Base-by-base conservation (phyloP, 2,888 invertebrate species). In the Brachyptera risi region DNA sequence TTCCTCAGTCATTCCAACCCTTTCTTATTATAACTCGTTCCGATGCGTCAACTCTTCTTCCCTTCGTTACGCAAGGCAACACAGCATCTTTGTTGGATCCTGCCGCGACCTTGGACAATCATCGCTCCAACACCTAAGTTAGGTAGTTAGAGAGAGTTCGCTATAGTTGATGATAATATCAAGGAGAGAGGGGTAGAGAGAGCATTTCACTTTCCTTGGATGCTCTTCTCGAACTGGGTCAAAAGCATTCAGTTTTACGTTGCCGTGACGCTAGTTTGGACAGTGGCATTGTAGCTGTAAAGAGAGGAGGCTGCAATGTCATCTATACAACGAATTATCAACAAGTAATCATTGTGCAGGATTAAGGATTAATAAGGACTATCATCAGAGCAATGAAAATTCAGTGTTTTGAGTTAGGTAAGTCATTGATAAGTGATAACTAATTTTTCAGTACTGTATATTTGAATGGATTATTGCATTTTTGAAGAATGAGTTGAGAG, bases 151-250 rank as follows among this genome's bases (percentile, higher is more conserved):
- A 51, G 51, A 37, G 37, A 54, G 35, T 17, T 15, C 37, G 35
- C 17, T 13, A 23, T 54, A 13, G 31, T 7, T 31, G 17, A 13
- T 2, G 50, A 26, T 13, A 26, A 27, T 11, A n/a, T 4, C 5
- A 21, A 23, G n/a, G 47, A 47, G 50, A 26, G 26, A 50, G 37
- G 35, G 54, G 54, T 19, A 37, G 19, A 23, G n/a, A 23, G 37
- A 19, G 21, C 35, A 21, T 54, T 54, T 54, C 54, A 54, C 54
- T 54, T 54, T 54, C 54, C 35, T 31, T 24, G 19, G 54, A 15
- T 54, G 7, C 15, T 37, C 54, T 35, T 11, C n/a, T n/a, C 17
- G 35, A 54, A 37, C 37, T 54, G 54, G 54, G 54, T 54, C 54
- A 54, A 24, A 5, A 44, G 44, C 5, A 44, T 17, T 44, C 44